Evolutionary conservation across 2,888 invertebrate genomes (phyloP).

Genomic region (Helicoverpa assulta): DNA sequence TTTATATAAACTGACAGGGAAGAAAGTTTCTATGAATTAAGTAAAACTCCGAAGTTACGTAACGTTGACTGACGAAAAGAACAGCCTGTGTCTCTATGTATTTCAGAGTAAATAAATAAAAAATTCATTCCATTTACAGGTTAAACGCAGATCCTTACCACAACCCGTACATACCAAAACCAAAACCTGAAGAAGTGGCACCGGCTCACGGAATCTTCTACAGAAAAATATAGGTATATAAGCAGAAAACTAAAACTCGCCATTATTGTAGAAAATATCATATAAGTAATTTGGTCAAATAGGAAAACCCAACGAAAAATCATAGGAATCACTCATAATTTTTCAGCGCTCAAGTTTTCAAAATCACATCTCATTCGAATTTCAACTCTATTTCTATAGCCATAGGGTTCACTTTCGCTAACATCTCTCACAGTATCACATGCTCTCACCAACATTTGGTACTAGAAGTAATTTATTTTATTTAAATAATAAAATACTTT

Average conservation of each 20-base stretch:
- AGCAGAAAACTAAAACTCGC: slow-evolving; percentile 38
- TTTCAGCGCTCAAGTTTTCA: slow-evolving; percentile 9
- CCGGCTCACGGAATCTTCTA: slow-evolving; percentile 63
- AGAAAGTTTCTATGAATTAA: neutral
- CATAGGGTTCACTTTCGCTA: slow-evolving; percentile 10
- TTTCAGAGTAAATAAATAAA: neutral
- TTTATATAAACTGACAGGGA: no score
- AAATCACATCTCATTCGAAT: neutral
- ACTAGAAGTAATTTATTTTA: slow-evolving; percentile 53
- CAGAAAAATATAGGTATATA: slow-evolving; percentile 51
- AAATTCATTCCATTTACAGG: slow-evolving; percentile 82
- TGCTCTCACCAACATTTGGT: slow-evolving; percentile 35
- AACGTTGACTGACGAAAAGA: no score
- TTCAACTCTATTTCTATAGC: neutral
- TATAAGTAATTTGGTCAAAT: slow-evolving; percentile 43
- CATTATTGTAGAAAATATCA: slow-evolving; percentile 50
- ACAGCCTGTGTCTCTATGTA: no score
- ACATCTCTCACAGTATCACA: neutral
- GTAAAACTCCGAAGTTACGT: neutral
- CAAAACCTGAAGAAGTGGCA: slow-evolving; percentile 87
- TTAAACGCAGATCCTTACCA: slow-evolving; percentile 94
- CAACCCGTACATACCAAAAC: slow-evolving; percentile 95
- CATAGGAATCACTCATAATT: slow-evolving; percentile 16
- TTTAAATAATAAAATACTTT: slow-evolving; percentile 47
- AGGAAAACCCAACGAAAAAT: slow-evolving; percentile 33